phyloP scores from a whole-genome alignment of 2,888 invertebrate species.

The Heterodera filipjevi region DNA sequence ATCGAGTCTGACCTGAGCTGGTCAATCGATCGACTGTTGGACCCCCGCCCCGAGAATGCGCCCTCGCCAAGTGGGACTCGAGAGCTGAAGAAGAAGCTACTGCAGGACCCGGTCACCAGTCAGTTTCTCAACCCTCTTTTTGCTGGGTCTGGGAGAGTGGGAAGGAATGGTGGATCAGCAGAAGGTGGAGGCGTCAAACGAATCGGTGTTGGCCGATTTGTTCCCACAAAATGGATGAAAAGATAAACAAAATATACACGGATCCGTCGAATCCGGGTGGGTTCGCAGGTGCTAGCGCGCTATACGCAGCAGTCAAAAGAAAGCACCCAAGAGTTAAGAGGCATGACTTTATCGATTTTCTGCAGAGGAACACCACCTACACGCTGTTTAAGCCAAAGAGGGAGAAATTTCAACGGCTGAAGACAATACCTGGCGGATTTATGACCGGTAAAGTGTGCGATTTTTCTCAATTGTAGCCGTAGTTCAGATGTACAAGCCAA shows the following conservation, averaged over 20 bases:
- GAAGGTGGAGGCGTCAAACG: too few relatives aligned
- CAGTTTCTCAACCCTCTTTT: too few relatives aligned
- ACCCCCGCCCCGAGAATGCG: background rate
- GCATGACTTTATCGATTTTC: too few relatives aligned
- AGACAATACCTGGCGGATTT: conserved; percentile 20
- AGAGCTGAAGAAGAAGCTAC: background rate
- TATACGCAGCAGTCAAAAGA: too few relatives aligned
- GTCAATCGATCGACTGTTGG: background rate
- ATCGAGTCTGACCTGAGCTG: background rate
- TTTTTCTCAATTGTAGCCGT: background rate
- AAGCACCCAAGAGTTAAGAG: too few relatives aligned
- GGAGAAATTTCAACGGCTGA: background rate
- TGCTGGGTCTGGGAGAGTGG: background rate
- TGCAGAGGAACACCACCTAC: too few relatives aligned
- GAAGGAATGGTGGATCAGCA: too few relatives aligned
- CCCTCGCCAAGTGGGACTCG: background rate
- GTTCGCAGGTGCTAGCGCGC: too few relatives aligned
- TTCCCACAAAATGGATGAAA: background rate
- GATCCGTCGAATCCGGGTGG: background rate
- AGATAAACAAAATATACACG: background rate
- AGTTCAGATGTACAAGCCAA: conserved; percentile 25
- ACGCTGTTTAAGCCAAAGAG: conserved; percentile 23
- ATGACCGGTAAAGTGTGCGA: conserved; percentile 3
- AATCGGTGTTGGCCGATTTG: background rate
- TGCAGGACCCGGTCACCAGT: background rate